Conservation (phyloP, 1,140 invertebrate genomes). For the Drosophila watanabei region DNA sequence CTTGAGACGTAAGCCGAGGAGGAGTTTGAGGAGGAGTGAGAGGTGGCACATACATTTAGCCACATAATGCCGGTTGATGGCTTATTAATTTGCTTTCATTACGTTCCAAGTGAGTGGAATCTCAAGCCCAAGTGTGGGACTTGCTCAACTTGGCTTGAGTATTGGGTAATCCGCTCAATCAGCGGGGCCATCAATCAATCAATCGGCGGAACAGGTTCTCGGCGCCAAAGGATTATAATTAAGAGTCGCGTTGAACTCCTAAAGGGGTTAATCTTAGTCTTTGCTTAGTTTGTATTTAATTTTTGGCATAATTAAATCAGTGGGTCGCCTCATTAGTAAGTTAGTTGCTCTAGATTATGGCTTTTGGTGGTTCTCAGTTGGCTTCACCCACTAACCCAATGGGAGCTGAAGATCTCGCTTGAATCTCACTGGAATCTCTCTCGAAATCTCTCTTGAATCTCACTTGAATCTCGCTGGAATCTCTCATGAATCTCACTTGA, state of each 20-base stretch:
- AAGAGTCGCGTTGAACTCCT: not conserved
- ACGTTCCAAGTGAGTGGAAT: slow-evolving; percentile 44
- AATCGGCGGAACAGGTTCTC: slow-evolving; percentile 27
- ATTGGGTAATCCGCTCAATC: slow-evolving; percentile 42
- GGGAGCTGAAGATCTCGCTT: no score
- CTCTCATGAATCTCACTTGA: no score
- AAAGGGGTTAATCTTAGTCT: not conserved
- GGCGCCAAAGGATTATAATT: slow-evolving; percentile 31
- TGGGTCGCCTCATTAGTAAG: not conserved
- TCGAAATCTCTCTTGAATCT: no score
- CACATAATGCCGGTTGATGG: slow-evolving; percentile 50
- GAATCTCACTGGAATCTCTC: no score
- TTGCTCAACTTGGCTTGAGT: slow-evolving; percentile 14
- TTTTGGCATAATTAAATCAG: not conserved
- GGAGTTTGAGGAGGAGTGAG: no score
- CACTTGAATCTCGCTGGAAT: no score
- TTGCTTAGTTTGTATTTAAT: not conserved
- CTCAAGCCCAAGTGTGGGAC: slow-evolving; percentile 18
- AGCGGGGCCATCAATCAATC: slow-evolving; percentile 39
- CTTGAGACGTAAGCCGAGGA: slow-evolving; percentile 17
- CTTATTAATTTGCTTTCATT: slow-evolving; percentile 63
- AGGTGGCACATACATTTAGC: not conserved
- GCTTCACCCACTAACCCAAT: slow-evolving; percentile 27
- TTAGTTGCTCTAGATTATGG: no score
- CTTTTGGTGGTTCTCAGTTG: slow-evolving; percentile 5